Base-by-base conservation (phyloP, 2,797 vertebrate species). In the Ispidina picta region DNA sequence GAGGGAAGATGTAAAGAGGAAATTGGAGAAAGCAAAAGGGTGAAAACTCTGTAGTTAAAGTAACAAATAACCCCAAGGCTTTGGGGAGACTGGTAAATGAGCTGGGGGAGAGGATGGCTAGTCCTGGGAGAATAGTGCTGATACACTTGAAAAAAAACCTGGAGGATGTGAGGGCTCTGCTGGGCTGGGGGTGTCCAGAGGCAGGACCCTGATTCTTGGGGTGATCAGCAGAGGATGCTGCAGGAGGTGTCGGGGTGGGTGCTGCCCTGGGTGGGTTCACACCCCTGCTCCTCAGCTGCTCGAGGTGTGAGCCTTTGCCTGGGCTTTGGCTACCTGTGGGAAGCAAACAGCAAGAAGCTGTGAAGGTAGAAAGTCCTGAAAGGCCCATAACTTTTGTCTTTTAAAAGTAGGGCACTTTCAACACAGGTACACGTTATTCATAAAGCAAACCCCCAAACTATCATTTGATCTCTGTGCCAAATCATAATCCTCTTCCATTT, bases 401-500 rank as follows among this genome's bases (percentile, higher is more conserved):
- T 66, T 52, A 43, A 75, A 78, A 87, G 56, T 44, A 89, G 83
- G 77, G 39, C 66, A 39, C 35, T 93, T 55, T 29, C 79, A 43
- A 4, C 48, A 56, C 60, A 65, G 96, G 81, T 66, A 51, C 35
- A 15, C 3, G 9, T 76, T 88, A 56, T 63, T 75, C 69, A 58
- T 89, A 87, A 94, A 71, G 89, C 52, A 43, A 73, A 22, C 71
- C 76, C 62, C 75, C 70, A 73, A 90, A 76, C 56, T 76, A 51
- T 77, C 76, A 15, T 89, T 93, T 95, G 74, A 92, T 86, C 91
- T 90, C 77, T 69, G 52, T 4, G 26, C 62, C 49, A 83, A 8
- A 26, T 44, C 64, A 23, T 72, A 94, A 96, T 93, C 94, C 64
- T 82, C 64, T 86, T 59, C 76, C 75, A 37, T 69, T 68, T 96